Percentiles rank a stretch among this genome's conserved stretches.
phyloP scores from a whole-genome alignment of 1,140 invertebrate genomes.

The Drosophila ananassae region DNA sequence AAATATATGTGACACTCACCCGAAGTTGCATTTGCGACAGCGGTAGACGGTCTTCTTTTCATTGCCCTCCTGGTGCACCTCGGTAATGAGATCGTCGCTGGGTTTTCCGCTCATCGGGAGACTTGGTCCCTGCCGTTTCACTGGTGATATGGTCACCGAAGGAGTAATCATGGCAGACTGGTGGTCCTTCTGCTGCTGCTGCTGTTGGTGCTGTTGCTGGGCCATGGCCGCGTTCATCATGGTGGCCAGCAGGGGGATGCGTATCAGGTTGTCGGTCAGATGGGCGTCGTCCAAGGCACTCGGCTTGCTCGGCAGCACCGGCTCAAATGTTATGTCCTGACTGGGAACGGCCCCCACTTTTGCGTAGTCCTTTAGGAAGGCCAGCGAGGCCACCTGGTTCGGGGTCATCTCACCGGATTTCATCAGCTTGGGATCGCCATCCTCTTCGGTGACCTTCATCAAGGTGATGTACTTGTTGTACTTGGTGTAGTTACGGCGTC shows the following conservation, averaged over 20 bases:
- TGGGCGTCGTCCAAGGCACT: conserved; percentile 63
- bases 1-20: conserved; percentile 83
- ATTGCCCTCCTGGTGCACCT: conserved; percentile 78
- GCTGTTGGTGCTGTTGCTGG: conserved; percentile 62
- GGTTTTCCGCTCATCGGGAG: conserved; percentile 54
- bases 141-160: conserved; percentile 84
- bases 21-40: conserved; percentile 93
- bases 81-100: conserved; percentile 77
- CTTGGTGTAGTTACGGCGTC: conserved; percentile 95
- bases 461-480: conserved; percentile 94
- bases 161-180: conserved; percentile 75
- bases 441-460: conserved; percentile 85
- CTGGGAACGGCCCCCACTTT: conserved; percentile 53
- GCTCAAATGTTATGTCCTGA: conserved; percentile 75
- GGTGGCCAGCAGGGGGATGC: conserved; percentile 68
- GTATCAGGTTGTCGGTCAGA: conserved; percentile 71
- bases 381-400: conserved; percentile 81
- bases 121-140: conserved; percentile 52
- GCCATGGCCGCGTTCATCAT: conserved; percentile 83
- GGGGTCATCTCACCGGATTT: conserved; percentile 84
- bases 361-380: conserved; percentile 78
- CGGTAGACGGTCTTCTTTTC: conserved; percentile 88
- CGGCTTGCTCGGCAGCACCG: conserved; percentile 55
- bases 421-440: conserved; percentile 83
- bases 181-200: conserved; percentile 58